These are phyloP conservation scores for Poecilia wingei DNA, from an alignment of 2,797 vertebrate genomes.

Conservation along the genomic window DNA sequence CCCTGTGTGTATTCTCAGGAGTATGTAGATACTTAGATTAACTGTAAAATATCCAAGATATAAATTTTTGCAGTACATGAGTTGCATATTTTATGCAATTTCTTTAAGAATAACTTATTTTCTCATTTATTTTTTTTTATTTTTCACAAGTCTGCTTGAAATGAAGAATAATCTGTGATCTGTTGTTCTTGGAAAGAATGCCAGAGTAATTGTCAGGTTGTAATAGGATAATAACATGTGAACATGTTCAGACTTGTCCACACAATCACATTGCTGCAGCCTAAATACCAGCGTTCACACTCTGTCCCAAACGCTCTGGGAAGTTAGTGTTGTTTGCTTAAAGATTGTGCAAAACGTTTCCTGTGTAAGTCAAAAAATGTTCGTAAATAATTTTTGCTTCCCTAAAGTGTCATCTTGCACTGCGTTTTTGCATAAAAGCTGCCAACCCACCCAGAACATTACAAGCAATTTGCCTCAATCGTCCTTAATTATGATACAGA, in stretches of 20 bases:
- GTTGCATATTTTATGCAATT: neutral
- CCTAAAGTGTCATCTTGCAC: slow-evolving; percentile 42
- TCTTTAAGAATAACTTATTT: neutral
- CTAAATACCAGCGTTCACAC: neutral
- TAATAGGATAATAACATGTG: neutral
- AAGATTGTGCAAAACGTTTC: slow-evolving; percentile 8
- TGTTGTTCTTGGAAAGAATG: neutral
- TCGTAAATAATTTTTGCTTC: slow-evolving; percentile 5
- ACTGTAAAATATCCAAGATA: neutral
- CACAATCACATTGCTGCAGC: slow-evolving; percentile 5
- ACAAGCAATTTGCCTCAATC: slow-evolving; percentile 74
- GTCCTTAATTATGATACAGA: slow-evolving; percentile 76
- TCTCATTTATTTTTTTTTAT: too few relatives aligned
- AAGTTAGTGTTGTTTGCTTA: neutral
- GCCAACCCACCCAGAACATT: slow-evolving; percentile 70
- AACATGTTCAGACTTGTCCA: slow-evolving; percentile 14
- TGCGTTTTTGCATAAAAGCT: slow-evolving; percentile 63
- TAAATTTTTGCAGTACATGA: too few relatives aligned
- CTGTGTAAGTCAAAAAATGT: neutral
- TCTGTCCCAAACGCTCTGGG: neutral
- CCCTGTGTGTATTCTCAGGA: neutral
- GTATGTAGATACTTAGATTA: neutral
- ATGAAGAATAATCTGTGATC: slow-evolving; percentile 6
- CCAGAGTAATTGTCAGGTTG: neutral
- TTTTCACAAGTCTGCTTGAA: neutral